Percentiles rank a stretch among this genome's conserved stretches.
Conservation (phyloP, 2,888 invertebrate genomes). For the Thera obeliscata region DNA sequence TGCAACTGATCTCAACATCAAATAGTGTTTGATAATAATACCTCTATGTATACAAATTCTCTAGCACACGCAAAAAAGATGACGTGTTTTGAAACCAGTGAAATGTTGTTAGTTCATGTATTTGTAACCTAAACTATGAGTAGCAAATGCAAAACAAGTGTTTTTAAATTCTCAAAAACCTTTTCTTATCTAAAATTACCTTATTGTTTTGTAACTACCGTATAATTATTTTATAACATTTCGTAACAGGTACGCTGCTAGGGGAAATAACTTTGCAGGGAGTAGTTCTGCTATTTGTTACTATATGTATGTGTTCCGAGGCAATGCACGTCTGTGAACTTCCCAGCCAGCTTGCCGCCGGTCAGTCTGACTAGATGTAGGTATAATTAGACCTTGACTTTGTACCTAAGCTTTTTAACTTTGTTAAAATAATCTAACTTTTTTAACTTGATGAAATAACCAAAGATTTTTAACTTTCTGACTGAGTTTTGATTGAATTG, state of each 20-base stretch:
- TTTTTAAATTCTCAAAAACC: too few relatives aligned
- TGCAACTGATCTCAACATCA: not conserved
- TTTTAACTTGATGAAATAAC: too few relatives aligned
- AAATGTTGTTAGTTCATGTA: too few relatives aligned
- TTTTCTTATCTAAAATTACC: too few relatives aligned
- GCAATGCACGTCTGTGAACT: slow-evolving; percentile 48
- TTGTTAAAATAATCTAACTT: not conserved
- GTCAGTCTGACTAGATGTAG: slow-evolving; percentile 20
- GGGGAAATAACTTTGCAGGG: slow-evolving; percentile 1
- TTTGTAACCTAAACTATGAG: too few relatives aligned
- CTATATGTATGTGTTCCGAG: slow-evolving; percentile 15
- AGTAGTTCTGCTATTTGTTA: slow-evolving; percentile 21
- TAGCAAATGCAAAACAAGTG: too few relatives aligned
- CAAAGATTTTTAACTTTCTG: not conserved
- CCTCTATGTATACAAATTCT: too few relatives aligned
- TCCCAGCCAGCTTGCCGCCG: slow-evolving; percentile 38
- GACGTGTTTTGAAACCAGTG: too few relatives aligned
- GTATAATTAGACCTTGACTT: slow-evolving; percentile 25
- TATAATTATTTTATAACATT: not conserved
- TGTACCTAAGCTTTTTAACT: slow-evolving; percentile 1
- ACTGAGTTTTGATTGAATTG: not conserved
- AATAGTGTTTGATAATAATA: too few relatives aligned
- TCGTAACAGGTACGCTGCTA: not conserved
- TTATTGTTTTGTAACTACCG: not conserved
- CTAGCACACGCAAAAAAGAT: too few relatives aligned